Percentiles rank a stretch among this genome's conserved stretches.
Evolutionary conservation across 2,888 invertebrate genomes (phyloP).

Genomic region (Perizoma affinitatum): DNA sequence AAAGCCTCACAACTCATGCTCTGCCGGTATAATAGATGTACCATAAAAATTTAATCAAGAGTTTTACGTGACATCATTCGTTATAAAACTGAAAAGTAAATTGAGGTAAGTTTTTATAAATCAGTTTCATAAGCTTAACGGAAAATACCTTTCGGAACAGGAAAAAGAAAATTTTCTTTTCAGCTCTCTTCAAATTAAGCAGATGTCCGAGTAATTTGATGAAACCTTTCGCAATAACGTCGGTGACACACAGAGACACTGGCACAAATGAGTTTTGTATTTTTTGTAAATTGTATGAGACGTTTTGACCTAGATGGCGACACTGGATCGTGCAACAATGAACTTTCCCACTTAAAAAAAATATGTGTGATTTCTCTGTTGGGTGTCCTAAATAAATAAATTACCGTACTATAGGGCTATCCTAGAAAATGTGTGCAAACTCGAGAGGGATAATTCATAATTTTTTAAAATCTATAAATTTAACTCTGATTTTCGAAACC

Average conservation of each 20-base stretch:
- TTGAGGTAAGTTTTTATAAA: slow-evolving; percentile 25
- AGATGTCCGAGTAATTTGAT: slow-evolving; percentile 34
- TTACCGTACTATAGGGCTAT: too few relatives aligned
- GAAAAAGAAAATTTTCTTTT: slow-evolving; percentile 21
- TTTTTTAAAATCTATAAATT: too few relatives aligned
- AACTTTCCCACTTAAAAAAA: too few relatives aligned
- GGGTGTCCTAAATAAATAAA: too few relatives aligned
- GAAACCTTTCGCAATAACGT: slow-evolving; percentile 28
- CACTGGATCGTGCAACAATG: too few relatives aligned
- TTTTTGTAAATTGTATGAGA: too few relatives aligned
- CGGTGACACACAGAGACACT: slow-evolving; percentile 18
- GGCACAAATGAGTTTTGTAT: too few relatives aligned
- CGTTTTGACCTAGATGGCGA: too few relatives aligned
- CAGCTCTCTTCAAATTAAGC: slow-evolving; percentile 20
- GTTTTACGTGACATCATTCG: slow-evolving; percentile 16
- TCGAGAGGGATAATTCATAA: too few relatives aligned
- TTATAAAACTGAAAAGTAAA: slow-evolving; percentile 25
- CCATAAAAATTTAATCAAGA: slow-evolving; percentile 30
- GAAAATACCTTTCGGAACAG: slow-evolving; percentile 17
- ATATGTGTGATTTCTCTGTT: too few relatives aligned
- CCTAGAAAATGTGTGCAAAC: too few relatives aligned
- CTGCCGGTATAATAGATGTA: slow-evolving; percentile 15
- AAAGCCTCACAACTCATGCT: slow-evolving; percentile 10
- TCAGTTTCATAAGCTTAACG: slow-evolving; percentile 29
- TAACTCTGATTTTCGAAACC: too few relatives aligned